Evolutionary conservation across 2,113 vertebrate genomes (phyloP).

Genomic region (Microcebus jonahi): DNA sequence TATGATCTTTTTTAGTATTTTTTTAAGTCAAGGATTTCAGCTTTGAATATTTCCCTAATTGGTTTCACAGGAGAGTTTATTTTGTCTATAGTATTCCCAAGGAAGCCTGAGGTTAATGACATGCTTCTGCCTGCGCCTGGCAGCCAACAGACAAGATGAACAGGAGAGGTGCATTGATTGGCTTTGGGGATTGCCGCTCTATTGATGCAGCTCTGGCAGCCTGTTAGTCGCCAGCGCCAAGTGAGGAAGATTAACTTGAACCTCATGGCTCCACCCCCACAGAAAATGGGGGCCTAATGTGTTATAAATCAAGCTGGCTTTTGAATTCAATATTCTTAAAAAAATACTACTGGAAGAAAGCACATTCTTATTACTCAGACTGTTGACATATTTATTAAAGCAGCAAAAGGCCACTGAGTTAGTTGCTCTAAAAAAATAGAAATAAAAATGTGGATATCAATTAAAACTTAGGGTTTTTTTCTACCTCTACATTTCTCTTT

Average conservation of each 20-base stretch:
- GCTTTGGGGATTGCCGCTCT: slow-evolving; percentile 33
- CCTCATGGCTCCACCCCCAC: not conserved
- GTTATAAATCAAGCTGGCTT: slow-evolving; percentile 24
- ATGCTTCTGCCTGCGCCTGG: not conserved
- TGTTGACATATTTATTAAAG: not conserved
- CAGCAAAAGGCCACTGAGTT: not conserved
- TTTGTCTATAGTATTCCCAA: slow-evolving; percentile 55
- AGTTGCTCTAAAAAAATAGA: not conserved
- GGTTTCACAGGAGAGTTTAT: not conserved
- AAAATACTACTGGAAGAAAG: not conserved
- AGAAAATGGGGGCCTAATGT: slow-evolving; percentile 31
- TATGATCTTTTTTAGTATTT: not conserved
- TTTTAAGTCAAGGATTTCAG: slow-evolving; percentile 6
- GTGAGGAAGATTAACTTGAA: not conserved
- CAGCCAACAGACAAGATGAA: not conserved
- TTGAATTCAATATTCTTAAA: slow-evolving; percentile 30
- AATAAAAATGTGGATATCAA: not conserved
- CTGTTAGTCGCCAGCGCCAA: slow-evolving; percentile 38
- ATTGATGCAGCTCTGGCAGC: slow-evolving; percentile 1
- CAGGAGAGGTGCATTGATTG: slow-evolving; percentile 7
- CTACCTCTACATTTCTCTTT: not conserved
- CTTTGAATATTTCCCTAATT: not conserved
- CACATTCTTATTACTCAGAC: not conserved
- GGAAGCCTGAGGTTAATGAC: slow-evolving; percentile 22
- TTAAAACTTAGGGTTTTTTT: not conserved